These are phyloP conservation scores for Enteromius treurensis DNA, from an alignment of 2,797 vertebrate species.

Conservation along the genomic window DNA sequence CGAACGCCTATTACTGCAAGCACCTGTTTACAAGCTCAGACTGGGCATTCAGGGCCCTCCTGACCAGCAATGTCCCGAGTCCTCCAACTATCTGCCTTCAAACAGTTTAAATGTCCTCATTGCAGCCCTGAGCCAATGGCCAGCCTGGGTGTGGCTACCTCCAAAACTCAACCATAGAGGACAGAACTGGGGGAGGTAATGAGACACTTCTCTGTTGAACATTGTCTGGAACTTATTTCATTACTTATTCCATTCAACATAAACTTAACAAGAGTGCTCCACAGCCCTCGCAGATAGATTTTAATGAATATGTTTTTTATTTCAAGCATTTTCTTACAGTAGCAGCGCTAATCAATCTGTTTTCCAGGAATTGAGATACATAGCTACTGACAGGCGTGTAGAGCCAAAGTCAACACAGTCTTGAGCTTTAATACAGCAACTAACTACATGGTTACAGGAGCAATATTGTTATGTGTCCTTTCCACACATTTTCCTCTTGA, in stretches of 20 bases:
- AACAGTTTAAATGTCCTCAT: constrained; percentile 74
- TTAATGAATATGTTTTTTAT: constrained; percentile 25
- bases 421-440: neutral
- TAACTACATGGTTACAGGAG: constrained; percentile 20
- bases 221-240: constrained; percentile 61
- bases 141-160: constrained; percentile 74
- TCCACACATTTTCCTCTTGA: neutral
- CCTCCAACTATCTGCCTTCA: constrained; percentile 51
- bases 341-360: constrained; percentile 57
- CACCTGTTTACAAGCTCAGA: constrained; percentile 76
- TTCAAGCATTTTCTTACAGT: constrained; percentile 39
- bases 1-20: constrained; percentile 59
- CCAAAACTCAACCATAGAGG: constrained; percentile 60
- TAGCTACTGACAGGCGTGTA: constrained; percentile 45
- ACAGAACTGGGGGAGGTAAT: constrained; percentile 66
- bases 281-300: neutral
- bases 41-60: constrained; percentile 62
- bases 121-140: constrained; percentile 76
- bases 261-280: neutral
- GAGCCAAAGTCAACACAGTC: constrained; percentile 63
- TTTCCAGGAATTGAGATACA: constrained; percentile 58
- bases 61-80: constrained; percentile 40
- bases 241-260: constrained; percentile 59
- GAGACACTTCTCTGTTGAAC: constrained; percentile 60
- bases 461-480: constrained; percentile 16